These are phyloP conservation scores for Champsocephalus gunnari DNA, from an alignment of 2,797 vertebrate genomes.

Conservation along the genomic window DNA sequence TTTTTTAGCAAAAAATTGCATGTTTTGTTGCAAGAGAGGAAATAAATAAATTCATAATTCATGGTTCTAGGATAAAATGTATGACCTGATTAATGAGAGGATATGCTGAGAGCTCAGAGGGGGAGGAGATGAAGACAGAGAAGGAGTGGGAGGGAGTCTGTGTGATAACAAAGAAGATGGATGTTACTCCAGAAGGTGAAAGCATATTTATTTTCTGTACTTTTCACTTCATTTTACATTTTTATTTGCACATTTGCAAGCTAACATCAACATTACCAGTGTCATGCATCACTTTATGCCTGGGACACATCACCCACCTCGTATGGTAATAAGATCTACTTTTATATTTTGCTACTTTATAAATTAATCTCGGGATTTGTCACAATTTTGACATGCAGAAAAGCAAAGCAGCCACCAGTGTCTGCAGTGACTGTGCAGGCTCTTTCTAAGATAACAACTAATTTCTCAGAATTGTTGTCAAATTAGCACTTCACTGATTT, in stretches of 20 bases:
- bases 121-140: conserved; percentile 24
- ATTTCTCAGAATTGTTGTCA: neutral
- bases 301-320: neutral
- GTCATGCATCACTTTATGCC: neutral
- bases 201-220: conserved; percentile 1
- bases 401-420: neutral
- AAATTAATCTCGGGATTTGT: neutral
- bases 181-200: conserved; percentile 26
- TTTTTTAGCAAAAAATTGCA: neutral
- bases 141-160: conserved; percentile 12
- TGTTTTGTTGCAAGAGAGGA: conserved; percentile 21
- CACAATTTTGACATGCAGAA: neutral
- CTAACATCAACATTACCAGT: neutral
- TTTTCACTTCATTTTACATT: neutral
- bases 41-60: conserved; percentile 40
- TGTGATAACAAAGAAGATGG: conserved; percentile 46
- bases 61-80: conserved; percentile 51
- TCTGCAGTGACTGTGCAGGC: neutral
- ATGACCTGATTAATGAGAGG: conserved; percentile 60
- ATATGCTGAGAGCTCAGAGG: conserved; percentile 30
- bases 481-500: neutral
- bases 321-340: neutral
- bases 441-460: neutral
- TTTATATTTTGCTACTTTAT: neutral
- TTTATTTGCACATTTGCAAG: conserved; percentile 7